Base-by-base conservation (phyloP, 2,888 invertebrate species). In the Cynaeus angustus region DNA sequence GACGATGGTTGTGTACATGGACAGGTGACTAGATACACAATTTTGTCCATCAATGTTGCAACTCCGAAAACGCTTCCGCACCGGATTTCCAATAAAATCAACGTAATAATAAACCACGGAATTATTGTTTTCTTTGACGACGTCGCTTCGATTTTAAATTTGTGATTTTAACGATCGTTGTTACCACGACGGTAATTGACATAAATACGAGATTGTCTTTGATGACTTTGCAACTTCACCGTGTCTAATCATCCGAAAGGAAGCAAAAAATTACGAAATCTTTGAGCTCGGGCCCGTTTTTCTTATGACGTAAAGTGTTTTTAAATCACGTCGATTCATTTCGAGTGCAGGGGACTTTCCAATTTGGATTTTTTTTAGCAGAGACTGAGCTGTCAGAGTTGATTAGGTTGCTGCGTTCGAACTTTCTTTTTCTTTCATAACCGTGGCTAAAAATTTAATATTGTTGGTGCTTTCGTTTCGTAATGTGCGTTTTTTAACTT, bases 361-460 rank as follows among this genome's bases (percentile, higher is more conserved):
- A 48, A 26, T n/a, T 43, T 8, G 48, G 14, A 16, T 37, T 55
- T 21, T n/a, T 55, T 55, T 55, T 55, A 16, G 55, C 55, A 55
- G 16, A 38, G 55, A 38, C 10, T 38, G 33, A 55, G 21, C 38
- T 16, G 55, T 55, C 55, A 55, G 13, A 55, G 30, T 55, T 55
- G 55, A 55, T 55, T 55, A 55, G 38, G n/a, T 55, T 8, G 21
- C n/a, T n/a, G 37, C 1, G 8, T 10, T 43, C 4, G 5, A 33
- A 55, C 55, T 55, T 55, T 55, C 55, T 55, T 55, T 37, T 55
- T 55, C 55, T 55, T 55, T 55, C 55, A 55, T 55, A 55, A 55
- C 55, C 55, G 41, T 55, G 14, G 16, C 55, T 55, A 55, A 55
- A 50, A 38, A 3, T 55, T 14, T 55, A 55, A 55, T 55, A 55